Conservation (phyloP, 2,888 invertebrate genomes). For the Sturmia bella region DNA sequence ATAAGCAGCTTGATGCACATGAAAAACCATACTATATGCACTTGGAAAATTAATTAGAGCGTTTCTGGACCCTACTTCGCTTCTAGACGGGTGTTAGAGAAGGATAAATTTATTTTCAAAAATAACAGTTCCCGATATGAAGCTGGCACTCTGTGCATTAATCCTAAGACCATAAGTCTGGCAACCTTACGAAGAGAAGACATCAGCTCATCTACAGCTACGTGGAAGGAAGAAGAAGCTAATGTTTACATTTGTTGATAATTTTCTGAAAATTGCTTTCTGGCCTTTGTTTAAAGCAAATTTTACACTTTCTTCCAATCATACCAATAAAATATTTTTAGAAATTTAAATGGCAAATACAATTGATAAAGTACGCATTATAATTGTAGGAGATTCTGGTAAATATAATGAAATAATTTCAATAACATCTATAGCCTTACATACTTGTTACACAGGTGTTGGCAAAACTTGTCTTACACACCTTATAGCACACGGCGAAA, state of each 20-base stretch:
- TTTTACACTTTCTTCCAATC: too few relatives aligned
- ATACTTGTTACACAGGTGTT: constrained; percentile 85
- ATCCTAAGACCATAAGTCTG: not conserved
- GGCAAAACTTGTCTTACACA: constrained; percentile 98
- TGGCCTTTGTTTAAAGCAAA: not conserved
- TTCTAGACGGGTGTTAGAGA: too few relatives aligned
- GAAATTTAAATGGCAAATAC: constrained; percentile 79
- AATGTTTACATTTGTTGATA: constrained; percentile 29
- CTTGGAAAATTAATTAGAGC: too few relatives aligned
- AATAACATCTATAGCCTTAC: not conserved
- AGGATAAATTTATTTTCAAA: too few relatives aligned
- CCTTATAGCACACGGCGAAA: constrained; percentile 93
- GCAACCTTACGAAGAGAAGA: not conserved
- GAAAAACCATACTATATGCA: too few relatives aligned
- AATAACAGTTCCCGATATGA: too few relatives aligned
- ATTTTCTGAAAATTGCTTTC: not conserved
- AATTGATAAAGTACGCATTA: constrained; percentile 94
- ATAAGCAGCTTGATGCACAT: too few relatives aligned
- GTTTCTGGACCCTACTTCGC: too few relatives aligned
- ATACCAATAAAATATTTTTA: not conserved
- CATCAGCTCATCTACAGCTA: not conserved
- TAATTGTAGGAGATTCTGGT: constrained; percentile 96
- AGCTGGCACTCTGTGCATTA: too few relatives aligned
- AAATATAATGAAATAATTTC: too few relatives aligned
- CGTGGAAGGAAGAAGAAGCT: constrained; percentile 22